Base-by-base conservation (phyloP, 2,113 vertebrate species). In the Nipponia nippon region DNA sequence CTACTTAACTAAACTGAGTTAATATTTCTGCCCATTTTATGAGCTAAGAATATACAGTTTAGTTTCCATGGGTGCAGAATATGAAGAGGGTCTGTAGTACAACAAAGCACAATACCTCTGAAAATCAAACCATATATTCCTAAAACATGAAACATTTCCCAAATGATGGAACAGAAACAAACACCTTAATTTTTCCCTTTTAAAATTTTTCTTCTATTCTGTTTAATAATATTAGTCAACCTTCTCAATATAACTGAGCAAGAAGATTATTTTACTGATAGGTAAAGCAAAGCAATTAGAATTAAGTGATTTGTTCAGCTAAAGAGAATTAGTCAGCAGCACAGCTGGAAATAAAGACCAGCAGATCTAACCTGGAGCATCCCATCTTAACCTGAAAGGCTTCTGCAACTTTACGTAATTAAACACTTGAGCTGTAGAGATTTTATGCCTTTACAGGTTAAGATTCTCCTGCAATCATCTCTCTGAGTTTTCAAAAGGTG, bases 11-110 rank as follows among this genome's bases (percentile, higher is more conserved):
- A 66, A 72, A 72, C 30, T n/a, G 14, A 81, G 46, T 87, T 93
- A 92, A 59, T 85, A 91, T 65, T 95, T 84, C 80, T 92, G 69
- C 65, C 56, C 22, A 7, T 91, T 92, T 95, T 87, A 96, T 53
- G 69, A 90, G 55, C 29, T 59, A 87, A 61, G 56, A 87, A 84
- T 89, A 85, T 71, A 82, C 11, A 75, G 65, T 78, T 84, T 97
- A 87, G 95, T 95, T 95, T 95, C 49, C 44, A 36, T 8, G 40
- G 3, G 4, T 65, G 69, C 40, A 76, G 55, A 69, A 83, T 44
- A 75, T 7, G 61, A 96, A 87, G 32, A 55, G 42, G 17, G 65
- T 72, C 15, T 55, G 11, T 8, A 78, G 20, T 58, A 81, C 18
- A 83, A 36, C 26, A 87, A 81, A 79, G 62, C 13, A 65, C 17